Evolutionary conservation across 2,797 vertebrate genomes (phyloP), one percentile per base, ranked within the genome.

Genomic region (Malurus leucopterus): DNA sequence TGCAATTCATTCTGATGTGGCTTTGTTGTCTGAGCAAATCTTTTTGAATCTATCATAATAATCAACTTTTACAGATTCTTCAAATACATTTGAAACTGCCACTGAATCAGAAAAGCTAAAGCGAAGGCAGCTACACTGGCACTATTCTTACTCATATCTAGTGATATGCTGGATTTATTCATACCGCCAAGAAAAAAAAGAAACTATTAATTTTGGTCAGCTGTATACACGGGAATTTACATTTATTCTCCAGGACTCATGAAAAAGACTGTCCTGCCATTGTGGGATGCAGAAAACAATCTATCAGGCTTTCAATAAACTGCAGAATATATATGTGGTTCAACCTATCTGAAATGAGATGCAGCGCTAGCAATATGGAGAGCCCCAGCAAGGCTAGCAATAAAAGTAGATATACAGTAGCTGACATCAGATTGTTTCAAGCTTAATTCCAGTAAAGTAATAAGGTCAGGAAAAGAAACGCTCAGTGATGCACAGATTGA

Each of bases 391-490:
- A 96, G 92, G 59, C 95, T 96, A 94, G 96, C 96, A 97, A 97
- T 98, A 98, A 98, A 97, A 98, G 95, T 89, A 96, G 97, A 98
- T 97, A 97, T 98, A 97, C 97, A 96, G 95, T 97, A 95, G 95
- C 96, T 97, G 97, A 98, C 97, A 97, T 95, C 94, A 95, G 95
- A 97, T 97, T 97, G 97, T 97, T 98, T 97, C 97, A 96, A 96
- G 96, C 96, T 97, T 98, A 98, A 98, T 97, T 98, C 96, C 96
- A 96, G 96, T 95, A 97, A 97, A 97, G 97, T 97, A 97, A 97
- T 97, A 97, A 97, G 96, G 97, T 97, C 96, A 97, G 97, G 93
- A 94, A 97, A 96, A 96, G 96, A 96, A 96, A 96, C 3, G 38
- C 93, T 96, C 92, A 93, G 95, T 91, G 95, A 97, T 96, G 91